Evolutionary conservation across 2,888 invertebrate genomes (phyloP).

Genomic region (Tholera decimalis): DNA sequence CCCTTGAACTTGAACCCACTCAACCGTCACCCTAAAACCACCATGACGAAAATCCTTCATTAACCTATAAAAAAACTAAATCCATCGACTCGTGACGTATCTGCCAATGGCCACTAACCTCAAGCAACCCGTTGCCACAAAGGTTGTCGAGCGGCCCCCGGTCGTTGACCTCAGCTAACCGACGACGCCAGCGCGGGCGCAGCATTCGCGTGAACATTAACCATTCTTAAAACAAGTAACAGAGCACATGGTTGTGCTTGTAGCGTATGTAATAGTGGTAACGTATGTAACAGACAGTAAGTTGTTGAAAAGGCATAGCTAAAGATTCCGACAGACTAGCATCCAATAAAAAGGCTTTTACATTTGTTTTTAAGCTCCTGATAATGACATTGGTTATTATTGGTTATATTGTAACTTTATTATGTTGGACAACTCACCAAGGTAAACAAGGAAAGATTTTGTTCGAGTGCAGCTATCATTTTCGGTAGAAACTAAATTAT

Average conservation of each 20-base stretch:
- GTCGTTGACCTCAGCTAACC: constrained; percentile 85
- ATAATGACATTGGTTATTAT: not conserved
- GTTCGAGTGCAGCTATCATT: no score
- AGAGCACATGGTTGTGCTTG: constrained; percentile 48
- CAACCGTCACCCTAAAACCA: constrained; percentile 7
- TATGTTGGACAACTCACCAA: not conserved
- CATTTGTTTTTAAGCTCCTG: no score
- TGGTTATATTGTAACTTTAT: no score
- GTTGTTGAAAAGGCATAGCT: not conserved
- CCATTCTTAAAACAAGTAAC: constrained; percentile 62
- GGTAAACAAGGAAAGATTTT: not conserved
- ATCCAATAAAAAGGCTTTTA: not conserved
- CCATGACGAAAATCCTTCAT: constrained; percentile 12
- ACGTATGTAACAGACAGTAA: not conserved
- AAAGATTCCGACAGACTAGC: not conserved
- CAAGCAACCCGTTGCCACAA: constrained; percentile 81
- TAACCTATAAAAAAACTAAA: constrained; percentile 3
- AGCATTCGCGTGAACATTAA: constrained; percentile 76
- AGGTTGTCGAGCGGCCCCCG: constrained; percentile 85
- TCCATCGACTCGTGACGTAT: constrained; percentile 69
- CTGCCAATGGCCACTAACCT: constrained; percentile 70
- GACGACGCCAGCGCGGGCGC: constrained; percentile 87
- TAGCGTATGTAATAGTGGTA: constrained; percentile 14
- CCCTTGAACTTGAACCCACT: constrained; percentile 14
- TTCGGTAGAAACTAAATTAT: not conserved